Percentiles rank a stretch among this genome's conserved stretches.
These are phyloP conservation scores for Zingel zingel DNA, from an alignment of 2,113 vertebrate species.

Conservation along the genomic window DNA sequence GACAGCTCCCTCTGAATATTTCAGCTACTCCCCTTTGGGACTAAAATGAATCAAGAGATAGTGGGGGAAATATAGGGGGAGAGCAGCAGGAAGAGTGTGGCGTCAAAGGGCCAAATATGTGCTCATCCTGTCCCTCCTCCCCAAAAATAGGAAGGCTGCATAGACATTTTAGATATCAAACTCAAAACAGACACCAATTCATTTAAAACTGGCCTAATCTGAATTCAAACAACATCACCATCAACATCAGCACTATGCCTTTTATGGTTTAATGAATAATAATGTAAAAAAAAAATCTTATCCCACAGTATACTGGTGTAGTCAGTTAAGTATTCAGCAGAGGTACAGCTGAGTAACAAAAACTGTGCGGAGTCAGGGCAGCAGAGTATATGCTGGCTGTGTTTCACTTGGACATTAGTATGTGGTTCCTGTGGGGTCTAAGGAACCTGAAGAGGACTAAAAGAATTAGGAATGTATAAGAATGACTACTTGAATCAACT, in stretches of 20 bases:
- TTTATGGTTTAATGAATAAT: background rate
- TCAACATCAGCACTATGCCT: background rate
- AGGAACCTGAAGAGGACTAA: background rate
- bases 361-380: background rate
- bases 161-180: background rate
- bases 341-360: constrained; percentile 11
- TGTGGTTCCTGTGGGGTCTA: too few relatives aligned
- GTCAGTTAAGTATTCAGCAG: constrained; percentile 17
- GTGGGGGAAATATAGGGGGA: background rate
- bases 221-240: background rate
- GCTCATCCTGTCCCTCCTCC: background rate
- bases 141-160: background rate
- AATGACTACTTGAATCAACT: background rate
- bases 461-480: background rate
- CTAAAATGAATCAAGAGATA: constrained; percentile 27
- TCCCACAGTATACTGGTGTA: background rate
- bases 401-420: background rate
- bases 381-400: background rate
- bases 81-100: constrained; percentile 5
- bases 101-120: constrained; percentile 9
- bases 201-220: background rate
- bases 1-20: constrained; percentile 72
- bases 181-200: background rate
- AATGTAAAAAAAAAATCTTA: background rate
- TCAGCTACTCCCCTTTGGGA: constrained; percentile 62